Percentiles rank a stretch among this genome's conserved stretches.
These are phyloP conservation scores for Thecocarcelia acutangulata DNA, from an alignment of 2,888 invertebrate species.

Conservation along the genomic window DNA sequence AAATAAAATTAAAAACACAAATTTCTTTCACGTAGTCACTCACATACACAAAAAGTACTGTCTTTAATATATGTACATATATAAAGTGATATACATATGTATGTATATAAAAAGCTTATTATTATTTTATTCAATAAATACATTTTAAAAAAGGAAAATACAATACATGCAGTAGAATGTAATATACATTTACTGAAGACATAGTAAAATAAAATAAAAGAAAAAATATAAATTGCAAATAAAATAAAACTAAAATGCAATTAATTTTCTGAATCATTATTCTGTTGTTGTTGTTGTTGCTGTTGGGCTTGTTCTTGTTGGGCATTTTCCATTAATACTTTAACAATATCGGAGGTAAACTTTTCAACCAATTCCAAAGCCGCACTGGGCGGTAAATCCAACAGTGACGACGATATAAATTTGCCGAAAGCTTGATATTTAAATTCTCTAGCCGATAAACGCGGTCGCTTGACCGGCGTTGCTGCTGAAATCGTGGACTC, in stretches of 20 bases:
- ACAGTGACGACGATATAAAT: conserved; percentile 78
- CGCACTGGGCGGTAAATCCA: conserved; percentile 77
- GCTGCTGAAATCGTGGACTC: conserved; percentile 8
- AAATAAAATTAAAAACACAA: no score
- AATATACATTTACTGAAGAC: conserved; percentile 40
- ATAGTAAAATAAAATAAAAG: conserved; percentile 5
- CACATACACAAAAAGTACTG: no score
- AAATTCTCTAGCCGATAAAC: conserved; percentile 67
- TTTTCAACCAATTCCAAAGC: conserved; percentile 79
- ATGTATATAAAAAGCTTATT: conserved; percentile 5
- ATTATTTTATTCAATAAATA: conserved; percentile 40
- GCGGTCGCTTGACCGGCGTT: conserved; percentile 52
- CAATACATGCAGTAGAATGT: conserved; percentile 40
- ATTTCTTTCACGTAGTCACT: no score
- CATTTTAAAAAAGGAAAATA: conserved; percentile 34
- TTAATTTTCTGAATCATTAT: conserved; percentile 32
- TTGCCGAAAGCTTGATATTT: conserved; percentile 78
- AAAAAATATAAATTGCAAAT: background rate
- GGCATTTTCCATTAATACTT: conserved; percentile 74
- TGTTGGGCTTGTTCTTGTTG: conserved; percentile 9
- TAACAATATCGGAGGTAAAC: conserved; percentile 79
- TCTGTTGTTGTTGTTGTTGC: conserved; percentile 18
- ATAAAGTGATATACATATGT: background rate
- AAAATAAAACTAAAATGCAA: background rate
- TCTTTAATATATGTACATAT: background rate